Evolutionary conservation across 2,113 vertebrate genomes (phyloP).

Genomic region (Forbesichthys papilliferus): DNA sequence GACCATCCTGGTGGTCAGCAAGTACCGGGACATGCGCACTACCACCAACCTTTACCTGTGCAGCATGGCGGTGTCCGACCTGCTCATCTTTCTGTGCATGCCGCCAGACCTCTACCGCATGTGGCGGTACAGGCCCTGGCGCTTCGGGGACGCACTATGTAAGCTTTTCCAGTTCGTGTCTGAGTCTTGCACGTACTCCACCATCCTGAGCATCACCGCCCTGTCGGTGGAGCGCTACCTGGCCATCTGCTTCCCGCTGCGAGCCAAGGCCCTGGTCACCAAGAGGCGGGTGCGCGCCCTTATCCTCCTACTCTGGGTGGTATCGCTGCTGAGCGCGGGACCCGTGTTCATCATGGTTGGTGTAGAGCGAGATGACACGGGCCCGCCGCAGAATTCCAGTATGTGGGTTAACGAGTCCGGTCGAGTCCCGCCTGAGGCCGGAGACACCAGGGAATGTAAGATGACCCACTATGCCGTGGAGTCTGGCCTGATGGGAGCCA

Average conservation of each 20-base stretch:
- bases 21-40: constrained; percentile 91
- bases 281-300: constrained; percentile 88
- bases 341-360: constrained; percentile 94
- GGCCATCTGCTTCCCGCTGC: constrained; percentile 92
- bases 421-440: constrained; percentile 62
- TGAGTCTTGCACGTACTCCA: constrained; percentile 95
- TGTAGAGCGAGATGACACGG: constrained; percentile 80
- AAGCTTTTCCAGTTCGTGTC: constrained; percentile 97
- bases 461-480: constrained; percentile 91
- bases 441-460: constrained; percentile 90
- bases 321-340: constrained; percentile 88
- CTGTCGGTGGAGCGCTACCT: constrained; percentile 95
- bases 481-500: constrained; percentile 90
- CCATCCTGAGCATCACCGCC: constrained; percentile 94
- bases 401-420: constrained; percentile 67
- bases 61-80: constrained; percentile 96
- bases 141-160: constrained; percentile 88
- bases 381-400: neutral
- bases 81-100: constrained; percentile 96
- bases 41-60: constrained; percentile 96
- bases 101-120: constrained; percentile 93
- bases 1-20: constrained; percentile 90
- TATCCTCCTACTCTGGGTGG: constrained; percentile 88
- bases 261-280: constrained; percentile 92
- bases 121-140: constrained; percentile 96